These are phyloP conservation scores for Pogonomyrmex californicus DNA, from an alignment of 1,140 invertebrate genomes.

Conservation along the genomic window DNA sequence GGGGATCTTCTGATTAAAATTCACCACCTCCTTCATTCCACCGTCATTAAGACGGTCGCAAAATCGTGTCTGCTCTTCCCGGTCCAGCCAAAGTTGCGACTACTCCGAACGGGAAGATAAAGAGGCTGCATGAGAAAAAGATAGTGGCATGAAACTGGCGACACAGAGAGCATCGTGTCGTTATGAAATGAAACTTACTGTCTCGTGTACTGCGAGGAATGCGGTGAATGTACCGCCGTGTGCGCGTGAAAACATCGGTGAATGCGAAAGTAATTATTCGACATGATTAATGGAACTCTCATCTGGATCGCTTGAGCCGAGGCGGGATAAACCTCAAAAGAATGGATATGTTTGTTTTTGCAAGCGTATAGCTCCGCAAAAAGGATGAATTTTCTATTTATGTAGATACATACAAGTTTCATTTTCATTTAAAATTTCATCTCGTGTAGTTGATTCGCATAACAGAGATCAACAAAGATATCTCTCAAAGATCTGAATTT, in stretches of 20 bases:
- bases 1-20: slow-evolving; percentile 81
- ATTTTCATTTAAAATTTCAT: slow-evolving; percentile 25
- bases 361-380: background rate
- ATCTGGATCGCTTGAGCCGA: slow-evolving; percentile 1
- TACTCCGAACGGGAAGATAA: slow-evolving; percentile 42
- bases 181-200: slow-evolving; percentile 51
- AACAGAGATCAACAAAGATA: slow-evolving; percentile 12
- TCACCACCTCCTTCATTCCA: slow-evolving; percentile 67
- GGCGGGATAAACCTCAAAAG: background rate
- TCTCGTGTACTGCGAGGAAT: background rate
- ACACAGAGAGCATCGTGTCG: slow-evolving; percentile 44
- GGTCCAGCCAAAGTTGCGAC: slow-evolving; percentile 44
- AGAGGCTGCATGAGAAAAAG: slow-evolving; percentile 49
- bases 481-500: background rate
- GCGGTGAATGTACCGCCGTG: background rate
- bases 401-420: background rate
- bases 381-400: background rate
- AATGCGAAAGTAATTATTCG: slow-evolving; percentile 73
- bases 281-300: slow-evolving; percentile 79
- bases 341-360: slow-evolving; percentile 23
- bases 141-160: slow-evolving; percentile 55
- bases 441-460: background rate
- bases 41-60: slow-evolving; percentile 59
- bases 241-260: slow-evolving; percentile 32
- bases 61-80: slow-evolving; percentile 58